Conservation (phyloP, 2,113 vertebrate genomes). For the Cinclus cinclus region DNA sequence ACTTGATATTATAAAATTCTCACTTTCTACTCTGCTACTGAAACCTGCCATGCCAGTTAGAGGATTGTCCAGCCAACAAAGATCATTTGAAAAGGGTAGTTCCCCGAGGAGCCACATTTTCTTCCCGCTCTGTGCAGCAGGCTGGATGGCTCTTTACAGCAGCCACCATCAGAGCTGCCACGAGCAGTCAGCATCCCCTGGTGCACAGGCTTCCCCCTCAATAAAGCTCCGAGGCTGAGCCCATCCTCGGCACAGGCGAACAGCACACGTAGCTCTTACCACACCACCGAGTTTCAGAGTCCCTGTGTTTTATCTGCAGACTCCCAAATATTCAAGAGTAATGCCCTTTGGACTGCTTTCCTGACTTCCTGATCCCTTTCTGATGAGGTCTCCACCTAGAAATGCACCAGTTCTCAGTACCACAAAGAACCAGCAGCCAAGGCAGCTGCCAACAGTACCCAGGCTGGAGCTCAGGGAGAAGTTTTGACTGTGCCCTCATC, state of each 20-base stretch:
- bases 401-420: not conserved
- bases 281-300: not conserved
- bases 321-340: not conserved
- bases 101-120: not conserved
- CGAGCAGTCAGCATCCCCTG: not conserved
- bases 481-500: not conserved
- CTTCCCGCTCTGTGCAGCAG: not conserved
- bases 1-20: not conserved
- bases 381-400: not conserved
- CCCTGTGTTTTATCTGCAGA: not conserved
- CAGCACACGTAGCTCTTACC: not conserved
- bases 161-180: not conserved
- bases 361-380: not conserved
- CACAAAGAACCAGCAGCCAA: fast-evolving
- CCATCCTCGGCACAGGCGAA: not conserved
- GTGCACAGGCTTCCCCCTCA: not conserved
- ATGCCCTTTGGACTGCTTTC: not conserved
- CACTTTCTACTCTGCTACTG: not conserved
- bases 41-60: not conserved
- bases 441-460: not conserved
- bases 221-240: not conserved
- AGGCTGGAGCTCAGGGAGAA: not conserved
- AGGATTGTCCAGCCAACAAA: not conserved
- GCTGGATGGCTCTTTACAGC: not conserved
- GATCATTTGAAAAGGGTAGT: not conserved